Evolutionary conservation across 2,113 vertebrate species (phyloP), one percentile per base, ranked within the genome.

Genomic region (Scortum barcoo): DNA sequence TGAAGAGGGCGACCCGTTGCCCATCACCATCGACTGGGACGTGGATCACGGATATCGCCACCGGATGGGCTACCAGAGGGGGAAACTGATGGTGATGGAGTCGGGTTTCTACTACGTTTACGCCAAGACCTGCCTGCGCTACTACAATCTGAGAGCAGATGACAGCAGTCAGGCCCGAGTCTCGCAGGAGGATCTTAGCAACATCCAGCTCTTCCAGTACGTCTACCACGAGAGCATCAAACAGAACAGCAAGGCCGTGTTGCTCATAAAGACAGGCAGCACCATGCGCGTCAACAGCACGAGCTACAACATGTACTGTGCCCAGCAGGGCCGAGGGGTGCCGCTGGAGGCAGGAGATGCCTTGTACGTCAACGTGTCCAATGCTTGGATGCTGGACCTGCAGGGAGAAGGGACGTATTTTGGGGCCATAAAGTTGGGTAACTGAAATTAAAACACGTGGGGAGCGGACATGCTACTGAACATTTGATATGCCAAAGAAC

Each of bases 101-200:
- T 94, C 97, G 0, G 98, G 98, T 57, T 97, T 97, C 92, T 99
- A 99, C 93, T 99, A 98, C 42, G 92, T 99, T 16, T 99, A 99
- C 33, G 97, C 97, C 90, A 98, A 98, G 86, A 97, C 97, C 80
- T 99, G 97, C 87, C 99, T 99, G 80, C 96, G 98, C 75, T 96
- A 97, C 86, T 97, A 98, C 20, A 70, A 71, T 3, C 12, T 46
- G 1, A 70, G 6, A 0, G 68, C 51, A 0, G 91, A 88, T 14
- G 86, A 87, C 14, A 61, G 38, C 57, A 10, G 51, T 1, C 86
- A 80, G 38, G 30, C n/a, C 0, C 58, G 26, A 16, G 14, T 48
- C 11, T 60, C 83, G 91, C 92, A 78, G 80, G 91, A 82, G 76
- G 95, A 96, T 0, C 92, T 96, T 50, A 95, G 93, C 81, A 95